These are phyloP conservation scores for Crotalus helleri DNA, from an alignment of 2,113 vertebrate species.

Conservation along the genomic window DNA sequence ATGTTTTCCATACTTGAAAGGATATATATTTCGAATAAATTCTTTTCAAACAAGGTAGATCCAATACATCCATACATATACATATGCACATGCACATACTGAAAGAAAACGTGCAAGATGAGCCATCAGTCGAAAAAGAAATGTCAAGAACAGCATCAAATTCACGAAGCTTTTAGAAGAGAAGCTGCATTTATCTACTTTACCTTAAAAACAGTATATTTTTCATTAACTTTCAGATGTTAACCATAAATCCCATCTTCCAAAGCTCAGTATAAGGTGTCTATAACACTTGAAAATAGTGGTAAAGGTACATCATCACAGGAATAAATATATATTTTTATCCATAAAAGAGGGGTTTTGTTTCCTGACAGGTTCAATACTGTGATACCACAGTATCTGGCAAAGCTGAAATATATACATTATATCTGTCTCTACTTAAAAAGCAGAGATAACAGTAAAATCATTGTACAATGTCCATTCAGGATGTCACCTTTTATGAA, in stretches of 20 bases:
- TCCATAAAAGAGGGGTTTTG: slow-evolving; percentile 6
- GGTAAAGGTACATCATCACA: background rate
- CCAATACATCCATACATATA: background rate
- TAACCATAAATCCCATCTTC: slow-evolving; percentile 25
- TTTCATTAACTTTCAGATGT: background rate
- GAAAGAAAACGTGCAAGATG: background rate
- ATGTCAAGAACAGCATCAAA: slow-evolving; percentile 14
- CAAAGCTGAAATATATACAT: background rate
- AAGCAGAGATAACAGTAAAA: slow-evolving; percentile 10
- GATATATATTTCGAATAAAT: background rate
- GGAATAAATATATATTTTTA: background rate
- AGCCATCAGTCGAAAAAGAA: background rate
- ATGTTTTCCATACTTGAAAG: slow-evolving; percentile 8
- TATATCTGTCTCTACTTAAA: background rate
- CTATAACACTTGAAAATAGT: background rate
- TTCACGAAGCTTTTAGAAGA: background rate
- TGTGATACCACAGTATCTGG: background rate
- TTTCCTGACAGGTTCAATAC: background rate
- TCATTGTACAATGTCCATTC: background rate
- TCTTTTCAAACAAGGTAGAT: slow-evolving; percentile 5
- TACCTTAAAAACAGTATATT: slow-evolving; percentile 25
- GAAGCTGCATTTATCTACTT: slow-evolving; percentile 4
- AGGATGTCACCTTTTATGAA: background rate
- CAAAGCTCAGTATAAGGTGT: background rate
- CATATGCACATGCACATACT: background rate